Evolutionary conservation across 2,888 invertebrate species (phyloP).

Genomic region (Standfussiana lucernea): DNA sequence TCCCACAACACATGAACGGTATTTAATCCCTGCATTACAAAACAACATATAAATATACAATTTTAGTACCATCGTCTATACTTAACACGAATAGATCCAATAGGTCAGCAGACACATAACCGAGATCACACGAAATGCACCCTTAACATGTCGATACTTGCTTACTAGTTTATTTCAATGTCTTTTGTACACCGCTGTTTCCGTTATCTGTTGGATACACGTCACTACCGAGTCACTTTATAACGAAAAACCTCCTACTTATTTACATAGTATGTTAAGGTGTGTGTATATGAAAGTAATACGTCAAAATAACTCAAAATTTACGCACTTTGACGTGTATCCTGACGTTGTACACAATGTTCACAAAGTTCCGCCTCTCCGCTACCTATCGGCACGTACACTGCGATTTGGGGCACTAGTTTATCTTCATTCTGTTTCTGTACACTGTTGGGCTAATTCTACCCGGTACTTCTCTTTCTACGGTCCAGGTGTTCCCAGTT

Average conservation of each 20-base stretch:
- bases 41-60: conserved; percentile 69
- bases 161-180: conserved; percentile 51
- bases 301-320: conserved; percentile 54
- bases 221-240: conserved; percentile 33
- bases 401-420: conserved; percentile 20
- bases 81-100: conserved; percentile 63
- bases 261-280: conserved; percentile 42
- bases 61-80: conserved; percentile 69
- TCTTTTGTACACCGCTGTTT: conserved; percentile 52
- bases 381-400: conserved; percentile 10
- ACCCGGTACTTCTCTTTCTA: conserved; percentile 10
- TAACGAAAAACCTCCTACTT: conserved; percentile 39
- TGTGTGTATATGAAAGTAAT: conserved; percentile 53
- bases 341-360: conserved; percentile 20
- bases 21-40: conserved; percentile 74
- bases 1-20: conserved; percentile 73
- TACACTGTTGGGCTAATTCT: conserved; percentile 9
- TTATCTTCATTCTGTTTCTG: conserved; percentile 12
- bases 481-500: conserved; percentile 10
- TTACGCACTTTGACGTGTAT: conserved; percentile 45
- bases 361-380: conserved; percentile 24
- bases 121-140: conserved; percentile 70
- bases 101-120: conserved; percentile 53
- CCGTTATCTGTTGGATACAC: conserved; percentile 51
- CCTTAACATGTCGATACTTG: conserved; percentile 56